Evolutionary conservation across 2,113 vertebrate species (phyloP), one percentile per base, ranked within the genome.

Genomic region (Dipodomys merriami): DNA sequence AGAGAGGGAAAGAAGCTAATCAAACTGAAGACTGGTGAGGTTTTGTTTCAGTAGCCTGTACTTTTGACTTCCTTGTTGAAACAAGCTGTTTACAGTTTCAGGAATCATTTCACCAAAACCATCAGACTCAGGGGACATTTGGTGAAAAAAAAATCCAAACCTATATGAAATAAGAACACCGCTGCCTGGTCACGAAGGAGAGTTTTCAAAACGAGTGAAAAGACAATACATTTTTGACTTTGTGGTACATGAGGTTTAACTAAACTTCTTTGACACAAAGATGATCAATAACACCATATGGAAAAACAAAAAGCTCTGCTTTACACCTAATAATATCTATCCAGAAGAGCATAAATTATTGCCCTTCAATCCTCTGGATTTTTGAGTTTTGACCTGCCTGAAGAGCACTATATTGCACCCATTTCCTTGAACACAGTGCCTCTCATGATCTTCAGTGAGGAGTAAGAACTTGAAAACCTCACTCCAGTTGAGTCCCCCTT

Each of bases 341-440:
- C 33, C n/a, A 30, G 30, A 65, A 86, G 35, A 9, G 25, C 6
- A 30, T 35, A 73, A 65, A 53, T 49, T 18, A 7, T 57, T 76
- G 44, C 12, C 19, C 6, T 74, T 49, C 27, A 73, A 25, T 81
- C 19, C 1, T 68, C 15, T 39, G 98, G 97, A 98, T 15, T 98
- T 97, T 91, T 98, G 91, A 97, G 84, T 79, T 98, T 98, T 85
- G 98, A 98, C 69, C 93, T 98, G 92, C 97, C 98, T 76, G 98
- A 98, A 80, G 98, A 98, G 57, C n/a, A 98, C 68, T 97, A 93
- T 77, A 39, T 98, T 16, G 97, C 97, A 74, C 94, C 97, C 57
- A 89, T 98, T 30, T 91, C 97, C 74, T 90, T 98, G 92, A 86
- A 7, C 88, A 98, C 98, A 53, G 97, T 98, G 72, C 98, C 98